A percentile compares a stretch with the other conserved stretches of the same genome.
These are phyloP conservation scores for Germaria angustata DNA, from an alignment of 2,888 invertebrate species.

Conservation along the genomic window DNA sequence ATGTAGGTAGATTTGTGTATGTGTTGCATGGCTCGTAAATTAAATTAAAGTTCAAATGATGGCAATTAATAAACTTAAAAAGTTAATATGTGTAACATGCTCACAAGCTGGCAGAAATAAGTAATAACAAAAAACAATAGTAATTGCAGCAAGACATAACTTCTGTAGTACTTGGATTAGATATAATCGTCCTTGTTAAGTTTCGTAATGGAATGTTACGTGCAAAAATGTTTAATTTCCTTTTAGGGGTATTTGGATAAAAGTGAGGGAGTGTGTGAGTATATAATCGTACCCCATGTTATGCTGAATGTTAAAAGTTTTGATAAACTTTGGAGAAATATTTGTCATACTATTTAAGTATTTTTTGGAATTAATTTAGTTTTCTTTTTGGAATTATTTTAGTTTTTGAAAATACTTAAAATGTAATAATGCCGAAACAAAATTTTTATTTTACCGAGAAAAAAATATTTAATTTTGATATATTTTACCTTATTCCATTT, in stretches of 20 bases:
- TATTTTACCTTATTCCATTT: too few species aligned
- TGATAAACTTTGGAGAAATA: too few species aligned
- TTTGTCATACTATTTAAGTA: too few species aligned
- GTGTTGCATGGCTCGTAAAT: conserved; percentile 74
- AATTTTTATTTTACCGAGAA: too few species aligned
- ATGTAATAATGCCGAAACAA: too few species aligned
- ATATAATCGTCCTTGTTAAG: conserved; percentile 27
- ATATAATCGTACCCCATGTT: too few species aligned
- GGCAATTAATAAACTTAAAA: conserved; percentile 78
- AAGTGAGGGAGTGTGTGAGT: not conserved
- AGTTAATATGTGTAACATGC: conserved; percentile 72
- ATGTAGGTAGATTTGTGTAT: not conserved
- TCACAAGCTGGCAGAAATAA: conserved; percentile 11
- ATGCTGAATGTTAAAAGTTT: too few species aligned
- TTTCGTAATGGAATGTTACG: conserved; percentile 35
- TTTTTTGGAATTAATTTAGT: too few species aligned
- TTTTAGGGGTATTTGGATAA: too few species aligned
- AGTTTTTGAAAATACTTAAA: too few species aligned
- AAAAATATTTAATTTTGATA: too few species aligned
- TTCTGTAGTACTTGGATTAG: conserved; percentile 38
- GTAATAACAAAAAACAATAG: conserved; percentile 15
- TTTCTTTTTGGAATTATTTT: too few species aligned
- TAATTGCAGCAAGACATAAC: not conserved
- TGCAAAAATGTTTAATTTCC: conserved; percentile 26
- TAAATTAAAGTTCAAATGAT: conserved; percentile 79